Conservation (phyloP, 1,140 invertebrate genomes). For the Pristionchus pacificus region DNA sequence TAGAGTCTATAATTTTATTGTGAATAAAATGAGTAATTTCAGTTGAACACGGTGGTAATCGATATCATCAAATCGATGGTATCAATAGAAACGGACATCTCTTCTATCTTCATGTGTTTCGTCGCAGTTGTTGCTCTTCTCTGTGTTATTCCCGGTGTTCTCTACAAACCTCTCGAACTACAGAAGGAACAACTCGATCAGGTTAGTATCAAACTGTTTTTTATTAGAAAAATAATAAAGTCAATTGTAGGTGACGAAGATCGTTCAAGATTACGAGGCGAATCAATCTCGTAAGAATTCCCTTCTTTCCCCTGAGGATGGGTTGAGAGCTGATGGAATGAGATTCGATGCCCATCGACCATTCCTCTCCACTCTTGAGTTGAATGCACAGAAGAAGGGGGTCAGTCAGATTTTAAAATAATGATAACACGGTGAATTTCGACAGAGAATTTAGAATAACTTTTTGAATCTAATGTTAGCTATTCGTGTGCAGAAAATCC, state of each 20-base stretch:
- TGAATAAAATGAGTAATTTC: constrained; percentile 63
- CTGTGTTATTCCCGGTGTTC: constrained; percentile 43
- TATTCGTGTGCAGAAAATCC: too few relatives aligned
- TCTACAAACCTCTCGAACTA: constrained; percentile 50
- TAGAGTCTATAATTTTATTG: too few relatives aligned
- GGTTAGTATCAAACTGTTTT: constrained; percentile 13
- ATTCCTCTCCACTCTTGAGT: constrained; percentile 32
- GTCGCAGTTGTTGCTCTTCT: constrained; percentile 41
- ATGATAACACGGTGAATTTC: too few relatives aligned
- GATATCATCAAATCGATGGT: constrained; percentile 8
- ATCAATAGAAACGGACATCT: too few relatives aligned
- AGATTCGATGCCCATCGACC: background rate
- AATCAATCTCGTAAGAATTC: constrained; percentile 15
- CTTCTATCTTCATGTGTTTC: constrained; percentile 50
- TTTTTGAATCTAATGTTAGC: too few relatives aligned
- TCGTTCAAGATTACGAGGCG: constrained; percentile 39
- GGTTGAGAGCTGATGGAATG: background rate
- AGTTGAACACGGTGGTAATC: too few relatives aligned
- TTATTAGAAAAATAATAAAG: background rate
- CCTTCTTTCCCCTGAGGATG: background rate
- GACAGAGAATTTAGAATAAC: too few relatives aligned
- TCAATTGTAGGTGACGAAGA: constrained; percentile 3
- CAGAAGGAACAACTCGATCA: constrained; percentile 46
- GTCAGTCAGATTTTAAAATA: background rate
- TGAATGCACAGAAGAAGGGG: constrained; percentile 38